Evolutionary conservation across 2,113 vertebrate genomes (phyloP), one percentile per base, ranked within the genome.

Genomic region (Spheniscus mendiculus): DNA sequence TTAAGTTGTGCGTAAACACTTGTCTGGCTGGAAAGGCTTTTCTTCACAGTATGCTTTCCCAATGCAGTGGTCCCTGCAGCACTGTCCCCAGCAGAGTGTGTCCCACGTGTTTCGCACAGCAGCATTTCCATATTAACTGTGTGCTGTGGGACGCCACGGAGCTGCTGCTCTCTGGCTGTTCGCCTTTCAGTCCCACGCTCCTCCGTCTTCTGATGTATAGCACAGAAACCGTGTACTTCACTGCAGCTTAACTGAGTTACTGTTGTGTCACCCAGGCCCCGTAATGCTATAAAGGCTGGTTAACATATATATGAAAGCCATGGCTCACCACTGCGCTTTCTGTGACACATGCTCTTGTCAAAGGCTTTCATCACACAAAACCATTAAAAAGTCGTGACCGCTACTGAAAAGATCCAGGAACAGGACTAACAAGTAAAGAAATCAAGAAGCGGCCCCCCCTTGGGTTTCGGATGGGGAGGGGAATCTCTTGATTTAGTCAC

Each of bases 291-390:
- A 70, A 87, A 73, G 58, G 70, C 73, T 93, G 82, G 89, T 96
- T 97, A 96, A 86, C 90, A 93, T 97, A 94, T 81, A 94, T 94
- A 96, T 97, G 96, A 97, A 95, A 94, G 61, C 85, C 90, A 87
- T 96, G 92, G 71, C 76, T 97, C 93, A 96, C 90, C 53, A 8
- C 81, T 61, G 83, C 2, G 21, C 49, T 96, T 61, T 55, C 26
- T 38, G 52, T 95, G 87, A 91, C 86, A 84, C 49, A 15, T 89
- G 58, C 27, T 89, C 74, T 87, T 94, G 81, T 95, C 87, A 95
- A 90, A 91, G 53, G 36, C 73, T 93, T 93, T 94, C 40, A 93
- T 89, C 78, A 62, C 40, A 61, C 38, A 78, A 74, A 74, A 23
- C 2, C n/a, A 78, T 89, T 78, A 78, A 66, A 74, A 92, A 94